These are phyloP conservation scores for Pseudocheirus occidentalis DNA, from an alignment of 2,797 vertebrate genomes.

Conservation along the genomic window DNA sequence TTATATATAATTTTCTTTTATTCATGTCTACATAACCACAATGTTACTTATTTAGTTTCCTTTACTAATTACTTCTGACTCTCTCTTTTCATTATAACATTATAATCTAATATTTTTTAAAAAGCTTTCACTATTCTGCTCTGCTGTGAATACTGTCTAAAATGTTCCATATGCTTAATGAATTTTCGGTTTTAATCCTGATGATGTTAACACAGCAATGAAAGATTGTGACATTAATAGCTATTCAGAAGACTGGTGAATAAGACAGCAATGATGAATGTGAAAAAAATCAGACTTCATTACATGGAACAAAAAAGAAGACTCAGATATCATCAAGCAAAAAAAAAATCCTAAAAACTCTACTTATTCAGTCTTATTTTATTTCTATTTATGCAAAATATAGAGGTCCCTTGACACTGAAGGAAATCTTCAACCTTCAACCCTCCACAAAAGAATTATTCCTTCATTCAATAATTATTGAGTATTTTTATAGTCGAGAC, in stretches of 20 bases:
- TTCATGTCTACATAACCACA: neutral
- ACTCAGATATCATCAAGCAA: slow-evolving; percentile 14
- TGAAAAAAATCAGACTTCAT: slow-evolving; percentile 38
- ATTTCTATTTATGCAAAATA: slow-evolving; percentile 18
- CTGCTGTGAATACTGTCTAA: slow-evolving; percentile 7
- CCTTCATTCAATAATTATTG: neutral
- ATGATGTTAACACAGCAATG: neutral
- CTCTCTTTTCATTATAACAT: neutral
- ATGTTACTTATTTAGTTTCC: slow-evolving; percentile 16
- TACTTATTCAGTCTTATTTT: neutral
- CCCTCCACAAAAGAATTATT: neutral
- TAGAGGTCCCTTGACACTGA: slow-evolving; percentile 41
- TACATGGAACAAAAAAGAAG: slow-evolving; percentile 12
- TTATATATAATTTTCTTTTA: neutral
- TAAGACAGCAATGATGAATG: neutral
- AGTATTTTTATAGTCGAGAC: neutral
- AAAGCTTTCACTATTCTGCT: neutral
- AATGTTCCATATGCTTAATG: slow-evolving; percentile 12
- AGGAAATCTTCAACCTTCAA: neutral
- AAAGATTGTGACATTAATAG: slow-evolving; percentile 21
- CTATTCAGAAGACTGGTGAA: slow-evolving; percentile 13
- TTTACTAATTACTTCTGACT: neutral
- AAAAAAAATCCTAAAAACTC: slow-evolving; percentile 37
- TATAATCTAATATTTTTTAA: slow-evolving; percentile 31
- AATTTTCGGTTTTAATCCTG: slow-evolving; percentile 42